Conservation (phyloP, 2,888 invertebrate species). For the Drepanosiphum platanoidis region DNA sequence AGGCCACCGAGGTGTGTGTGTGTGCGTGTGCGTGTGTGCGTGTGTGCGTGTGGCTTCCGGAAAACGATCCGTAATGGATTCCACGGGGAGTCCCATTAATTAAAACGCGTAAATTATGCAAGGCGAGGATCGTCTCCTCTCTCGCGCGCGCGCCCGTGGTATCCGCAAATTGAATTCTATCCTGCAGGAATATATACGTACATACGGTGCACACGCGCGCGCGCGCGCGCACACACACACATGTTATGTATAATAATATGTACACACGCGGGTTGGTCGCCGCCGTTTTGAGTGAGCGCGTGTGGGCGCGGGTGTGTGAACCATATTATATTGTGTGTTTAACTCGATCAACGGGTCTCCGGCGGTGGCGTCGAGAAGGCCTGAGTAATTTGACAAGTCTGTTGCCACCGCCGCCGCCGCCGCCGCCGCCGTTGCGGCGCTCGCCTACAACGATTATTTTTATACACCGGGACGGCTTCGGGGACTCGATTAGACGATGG, state of each 20-base stretch:
- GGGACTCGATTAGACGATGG: too few species aligned
- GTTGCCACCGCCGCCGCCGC: not conserved
- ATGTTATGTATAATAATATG: too few species aligned
- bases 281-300: not conserved
- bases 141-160: not conserved
- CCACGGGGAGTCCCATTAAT: slow-evolving; percentile 61
- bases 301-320: not conserved
- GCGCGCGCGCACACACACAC: not conserved
- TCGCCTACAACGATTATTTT: slow-evolving; percentile 26
- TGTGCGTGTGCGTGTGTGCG: not conserved
- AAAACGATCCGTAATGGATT: slow-evolving; percentile 61
- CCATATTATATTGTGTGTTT: slow-evolving; percentile 21
- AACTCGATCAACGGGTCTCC: slow-evolving; percentile 26
- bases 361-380: not conserved
- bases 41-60: slow-evolving; percentile 13
- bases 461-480: not conserved
- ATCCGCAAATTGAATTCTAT: slow-evolving; percentile 55
- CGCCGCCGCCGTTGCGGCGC: not conserved
- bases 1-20: not conserved
- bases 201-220: not conserved
- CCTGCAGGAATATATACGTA: not conserved
- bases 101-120: slow-evolving; percentile 62
- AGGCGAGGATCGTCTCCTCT: slow-evolving; percentile 50
- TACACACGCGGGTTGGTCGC: not conserved
- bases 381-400: slow-evolving; percentile 42